phyloP scores from a whole-genome alignment of 1,140 invertebrate genomes.

The Wasmannia auropunctata region DNA sequence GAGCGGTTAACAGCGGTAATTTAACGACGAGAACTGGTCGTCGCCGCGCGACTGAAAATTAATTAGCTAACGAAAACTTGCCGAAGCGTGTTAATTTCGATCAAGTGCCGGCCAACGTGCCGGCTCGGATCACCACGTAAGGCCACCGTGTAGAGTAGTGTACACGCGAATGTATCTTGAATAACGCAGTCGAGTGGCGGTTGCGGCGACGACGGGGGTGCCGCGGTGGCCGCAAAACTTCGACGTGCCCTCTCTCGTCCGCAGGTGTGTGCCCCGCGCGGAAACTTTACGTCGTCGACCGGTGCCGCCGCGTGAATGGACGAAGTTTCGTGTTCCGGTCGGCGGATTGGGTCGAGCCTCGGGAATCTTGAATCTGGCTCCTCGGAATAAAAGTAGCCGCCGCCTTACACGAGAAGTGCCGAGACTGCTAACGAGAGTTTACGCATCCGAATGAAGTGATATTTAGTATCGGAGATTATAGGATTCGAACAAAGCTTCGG shows the following conservation, averaged over 20 bases:
- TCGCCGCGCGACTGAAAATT: background rate
- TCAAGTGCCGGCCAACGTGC: constrained; percentile 3
- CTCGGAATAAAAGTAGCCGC: constrained; percentile 3
- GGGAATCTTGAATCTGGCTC: background rate
- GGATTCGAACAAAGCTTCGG: background rate
- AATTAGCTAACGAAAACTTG: constrained; percentile 16
- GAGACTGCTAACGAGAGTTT: background rate
- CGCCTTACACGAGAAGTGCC: background rate
- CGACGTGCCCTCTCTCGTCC: background rate
- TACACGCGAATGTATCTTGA: constrained; percentile 34
- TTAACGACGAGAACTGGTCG: background rate
- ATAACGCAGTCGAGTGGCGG: constrained; percentile 33
- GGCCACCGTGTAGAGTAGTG: background rate
- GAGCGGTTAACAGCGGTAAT: background rate
- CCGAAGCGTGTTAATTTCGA: constrained; percentile 24
- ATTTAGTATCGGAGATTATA: background rate
- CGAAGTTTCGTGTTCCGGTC: constrained; percentile 10
- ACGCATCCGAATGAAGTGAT: background rate
- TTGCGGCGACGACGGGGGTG: no score
- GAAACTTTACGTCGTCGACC: constrained; percentile 21
- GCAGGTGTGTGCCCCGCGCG: constrained; percentile 30
- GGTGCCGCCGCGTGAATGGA: constrained; percentile 13
- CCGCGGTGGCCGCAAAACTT: constrained; percentile 22
- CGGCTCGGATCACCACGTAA: background rate
- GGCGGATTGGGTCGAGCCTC: constrained; percentile 18